Conservation (phyloP, 2,113 vertebrate species). For the Oncorhynchus mykiss region DNA sequence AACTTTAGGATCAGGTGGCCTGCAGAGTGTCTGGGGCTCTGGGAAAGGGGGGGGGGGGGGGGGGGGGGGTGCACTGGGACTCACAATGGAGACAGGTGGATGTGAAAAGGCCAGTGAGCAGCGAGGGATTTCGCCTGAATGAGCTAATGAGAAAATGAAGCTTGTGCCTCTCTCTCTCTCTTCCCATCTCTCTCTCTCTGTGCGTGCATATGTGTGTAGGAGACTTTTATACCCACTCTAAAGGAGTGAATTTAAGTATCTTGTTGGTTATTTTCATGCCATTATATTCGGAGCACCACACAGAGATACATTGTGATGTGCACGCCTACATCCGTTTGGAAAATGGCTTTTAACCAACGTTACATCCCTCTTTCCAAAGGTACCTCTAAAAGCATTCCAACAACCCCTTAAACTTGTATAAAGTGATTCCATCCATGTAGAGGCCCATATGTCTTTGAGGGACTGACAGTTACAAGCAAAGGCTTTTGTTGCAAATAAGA, state of each 20-base stretch:
- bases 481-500: conserved; percentile 21
- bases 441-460: no score
- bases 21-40: conserved; percentile 13
- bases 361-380: conserved; percentile 6
- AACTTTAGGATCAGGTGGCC: conserved; percentile 56
- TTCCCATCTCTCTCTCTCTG: not conserved
- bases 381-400: conserved; percentile 10
- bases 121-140: conserved; percentile 7
- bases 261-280: not conserved
- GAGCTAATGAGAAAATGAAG: not conserved
- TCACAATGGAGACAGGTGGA: conserved; percentile 1
- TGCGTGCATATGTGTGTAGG: not conserved
- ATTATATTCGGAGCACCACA: not conserved
- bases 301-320: no score
- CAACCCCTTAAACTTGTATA: no score
- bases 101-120: conserved; percentile 16
- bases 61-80: not conserved
- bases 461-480: conserved; percentile 36
- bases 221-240: not conserved
- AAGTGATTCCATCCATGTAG: no score
- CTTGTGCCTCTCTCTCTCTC: not conserved
- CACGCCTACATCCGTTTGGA: not conserved
- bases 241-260: not conserved
- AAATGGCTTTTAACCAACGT: not conserved
- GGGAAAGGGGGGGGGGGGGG: not conserved